Evolutionary conservation across 1,140 invertebrate species (phyloP).

Genomic region (Aethina tumida): DNA sequence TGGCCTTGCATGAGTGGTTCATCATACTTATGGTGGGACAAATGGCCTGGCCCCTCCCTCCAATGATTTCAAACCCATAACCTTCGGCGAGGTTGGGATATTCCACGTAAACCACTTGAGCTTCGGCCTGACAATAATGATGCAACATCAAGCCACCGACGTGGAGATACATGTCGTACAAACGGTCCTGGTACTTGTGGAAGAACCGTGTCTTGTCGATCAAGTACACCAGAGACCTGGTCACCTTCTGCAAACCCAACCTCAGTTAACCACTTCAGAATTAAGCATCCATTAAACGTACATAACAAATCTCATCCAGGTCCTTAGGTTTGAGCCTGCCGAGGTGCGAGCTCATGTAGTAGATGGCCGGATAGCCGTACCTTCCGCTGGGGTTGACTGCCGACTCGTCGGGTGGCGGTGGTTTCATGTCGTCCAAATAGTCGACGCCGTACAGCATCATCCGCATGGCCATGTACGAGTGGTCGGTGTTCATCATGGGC

Average conservation of each 20-base stretch:
- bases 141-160: conserved; percentile 17
- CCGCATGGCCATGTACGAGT: conserved; percentile 15
- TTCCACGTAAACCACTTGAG: conserved; percentile 7
- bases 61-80: conserved; percentile 5
- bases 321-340: too few relatives aligned
- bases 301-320: conserved; percentile 12
- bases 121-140: conserved; percentile 18
- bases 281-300: too few relatives aligned
- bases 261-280: too few relatives aligned
- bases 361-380: too few relatives aligned
- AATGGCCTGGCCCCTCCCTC: conserved; percentile 14
- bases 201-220: conserved; percentile 12
- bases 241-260: conserved; percentile 11
- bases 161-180: conserved; percentile 5
- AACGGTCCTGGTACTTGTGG: neutral
- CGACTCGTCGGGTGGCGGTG: too few relatives aligned
- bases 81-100: conserved; percentile 11
- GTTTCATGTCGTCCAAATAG: too few relatives aligned
- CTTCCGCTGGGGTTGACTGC: too few relatives aligned
- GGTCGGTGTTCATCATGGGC: conserved; percentile 12
- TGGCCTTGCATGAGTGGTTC: conserved; percentile 14
- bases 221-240: conserved; percentile 11
- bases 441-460: conserved; percentile 17
- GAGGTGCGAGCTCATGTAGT: too few relatives aligned
- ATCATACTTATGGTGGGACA: conserved; percentile 13